These are phyloP conservation scores for Alsophila aescularia DNA, from an alignment of 2,888 invertebrate genomes.

Conservation along the genomic window DNA sequence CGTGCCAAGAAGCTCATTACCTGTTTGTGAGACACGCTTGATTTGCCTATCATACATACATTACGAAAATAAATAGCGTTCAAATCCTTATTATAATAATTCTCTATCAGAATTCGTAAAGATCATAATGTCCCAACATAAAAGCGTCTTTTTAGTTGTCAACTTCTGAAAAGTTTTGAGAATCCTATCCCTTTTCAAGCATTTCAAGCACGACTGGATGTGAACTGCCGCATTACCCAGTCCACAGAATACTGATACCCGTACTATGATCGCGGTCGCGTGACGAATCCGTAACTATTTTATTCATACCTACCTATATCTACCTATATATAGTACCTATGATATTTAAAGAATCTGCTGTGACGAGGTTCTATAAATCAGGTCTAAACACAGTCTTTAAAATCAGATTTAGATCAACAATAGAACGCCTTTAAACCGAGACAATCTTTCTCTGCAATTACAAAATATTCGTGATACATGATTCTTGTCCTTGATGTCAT, in stretches of 20 bases:
- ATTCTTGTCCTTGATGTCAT: too few relatives aligned
- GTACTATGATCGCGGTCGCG: conserved; percentile 8
- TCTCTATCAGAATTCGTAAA: background rate
- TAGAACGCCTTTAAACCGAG: too few relatives aligned
- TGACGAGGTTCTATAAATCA: too few relatives aligned
- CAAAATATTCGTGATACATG: too few relatives aligned
- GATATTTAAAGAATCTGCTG: too few relatives aligned
- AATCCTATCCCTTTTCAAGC: conserved; percentile 11
- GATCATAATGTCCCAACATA: conserved; percentile 3
- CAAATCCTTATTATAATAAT: background rate
- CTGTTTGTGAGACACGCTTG: too few relatives aligned
- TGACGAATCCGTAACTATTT: background rate
- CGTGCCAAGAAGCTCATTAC: too few relatives aligned
- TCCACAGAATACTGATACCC: conserved; percentile 2
- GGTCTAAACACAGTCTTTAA: too few relatives aligned
- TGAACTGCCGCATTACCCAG: conserved; percentile 10
- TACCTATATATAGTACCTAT: background rate
- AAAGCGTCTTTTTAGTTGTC: conserved; percentile 8
- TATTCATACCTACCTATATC: background rate
- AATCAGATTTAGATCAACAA: too few relatives aligned
- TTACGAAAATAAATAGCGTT: too few relatives aligned
- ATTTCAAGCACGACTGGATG: conserved; percentile 18
- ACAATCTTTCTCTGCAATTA: too few relatives aligned
- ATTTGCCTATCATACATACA: too few relatives aligned
- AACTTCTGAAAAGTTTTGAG: conserved; percentile 14